A percentile compares a stretch with the other conserved stretches of the same genome.
phyloP scores from a whole-genome alignment of 2,797 vertebrate species.

The Smutsia gigantea region DNA sequence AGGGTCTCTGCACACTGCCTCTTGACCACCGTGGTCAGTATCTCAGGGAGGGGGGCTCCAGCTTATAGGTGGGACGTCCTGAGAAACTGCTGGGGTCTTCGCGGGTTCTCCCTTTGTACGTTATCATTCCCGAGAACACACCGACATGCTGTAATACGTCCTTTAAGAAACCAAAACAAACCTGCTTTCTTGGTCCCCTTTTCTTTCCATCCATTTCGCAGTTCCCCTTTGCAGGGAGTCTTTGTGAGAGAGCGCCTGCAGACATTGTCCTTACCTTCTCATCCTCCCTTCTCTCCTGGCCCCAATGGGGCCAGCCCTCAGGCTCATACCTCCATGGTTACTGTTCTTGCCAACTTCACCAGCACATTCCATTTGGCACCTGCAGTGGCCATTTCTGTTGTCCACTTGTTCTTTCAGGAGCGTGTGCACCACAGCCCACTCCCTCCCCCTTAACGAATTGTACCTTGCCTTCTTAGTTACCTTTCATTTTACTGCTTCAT shows the following conservation, averaged over 20 bases:
- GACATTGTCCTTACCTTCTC: not conserved
- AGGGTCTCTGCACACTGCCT: not conserved
- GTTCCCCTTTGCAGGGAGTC: not conserved
- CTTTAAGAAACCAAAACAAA: not conserved
- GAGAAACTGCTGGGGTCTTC: not conserved
- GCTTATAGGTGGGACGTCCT: not conserved
- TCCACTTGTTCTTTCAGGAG: not conserved
- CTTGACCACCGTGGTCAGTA: not conserved
- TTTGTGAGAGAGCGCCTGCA: not conserved
- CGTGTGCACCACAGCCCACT: not conserved
- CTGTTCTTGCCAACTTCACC: not conserved
- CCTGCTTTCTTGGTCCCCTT: not conserved
- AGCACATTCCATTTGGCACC: not conserved
- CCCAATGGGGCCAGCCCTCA: not conserved
- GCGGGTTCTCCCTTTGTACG: not conserved
- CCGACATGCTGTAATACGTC: not conserved
- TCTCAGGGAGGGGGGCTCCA: not conserved
- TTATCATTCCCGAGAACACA: not conserved
- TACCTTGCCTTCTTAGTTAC: not conserved
- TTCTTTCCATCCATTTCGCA: not conserved
- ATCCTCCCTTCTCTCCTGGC: not conserved
- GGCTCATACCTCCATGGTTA: too few relatives aligned
- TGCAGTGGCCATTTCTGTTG: not conserved
- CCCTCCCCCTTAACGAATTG: not conserved
- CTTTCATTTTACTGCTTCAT: not conserved